phyloP scores from a whole-genome alignment of 1,140 invertebrate genomes.

The Meteorus sp. region DNA sequence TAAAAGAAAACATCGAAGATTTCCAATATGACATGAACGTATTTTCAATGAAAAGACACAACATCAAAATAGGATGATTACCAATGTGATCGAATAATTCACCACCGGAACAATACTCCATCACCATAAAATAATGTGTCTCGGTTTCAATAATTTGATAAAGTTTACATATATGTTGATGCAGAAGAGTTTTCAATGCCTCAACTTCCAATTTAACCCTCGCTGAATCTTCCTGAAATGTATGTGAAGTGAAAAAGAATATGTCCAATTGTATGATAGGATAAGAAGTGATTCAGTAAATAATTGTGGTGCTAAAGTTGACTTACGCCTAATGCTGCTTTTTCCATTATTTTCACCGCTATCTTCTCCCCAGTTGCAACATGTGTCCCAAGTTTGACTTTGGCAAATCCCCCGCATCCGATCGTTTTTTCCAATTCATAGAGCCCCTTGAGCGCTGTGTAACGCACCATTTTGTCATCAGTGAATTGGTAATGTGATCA shows the following conservation, averaged over 20 bases:
- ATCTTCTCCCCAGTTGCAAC: slow-evolving; percentile 78
- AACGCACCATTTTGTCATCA: slow-evolving; percentile 53
- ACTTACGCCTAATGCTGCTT: slow-evolving; percentile 71
- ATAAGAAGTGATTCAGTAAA: slow-evolving; percentile 5
- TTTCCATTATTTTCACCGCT: slow-evolving; percentile 87
- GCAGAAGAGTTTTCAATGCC: slow-evolving; percentile 77
- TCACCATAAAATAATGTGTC: slow-evolving; percentile 70
- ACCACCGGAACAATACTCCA: slow-evolving; percentile 83
- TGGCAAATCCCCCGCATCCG: slow-evolving; percentile 77
- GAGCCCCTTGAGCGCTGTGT: slow-evolving; percentile 62
- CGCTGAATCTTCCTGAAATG: slow-evolving; percentile 73
- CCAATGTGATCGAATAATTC: slow-evolving; percentile 86
- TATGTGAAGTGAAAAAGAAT: slow-evolving; percentile 9
- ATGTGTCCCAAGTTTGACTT: slow-evolving; percentile 80
- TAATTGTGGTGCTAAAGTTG: slow-evolving; percentile 7
- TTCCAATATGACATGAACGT: slow-evolving; percentile 14
- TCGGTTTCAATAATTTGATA: slow-evolving; percentile 83
- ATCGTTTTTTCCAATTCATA: slow-evolving; percentile 77
- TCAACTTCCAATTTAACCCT: slow-evolving; percentile 78
- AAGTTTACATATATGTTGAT: slow-evolving; percentile 82
- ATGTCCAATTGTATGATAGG: slow-evolving; percentile 1
- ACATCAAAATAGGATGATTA: slow-evolving; percentile 39
- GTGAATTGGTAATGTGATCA: not conserved
- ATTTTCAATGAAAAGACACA: too few relatives aligned
- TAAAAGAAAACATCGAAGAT: slow-evolving; percentile 24